Conservation (phyloP, 2,888 invertebrate species). For the Lottia gigantea region DNA sequence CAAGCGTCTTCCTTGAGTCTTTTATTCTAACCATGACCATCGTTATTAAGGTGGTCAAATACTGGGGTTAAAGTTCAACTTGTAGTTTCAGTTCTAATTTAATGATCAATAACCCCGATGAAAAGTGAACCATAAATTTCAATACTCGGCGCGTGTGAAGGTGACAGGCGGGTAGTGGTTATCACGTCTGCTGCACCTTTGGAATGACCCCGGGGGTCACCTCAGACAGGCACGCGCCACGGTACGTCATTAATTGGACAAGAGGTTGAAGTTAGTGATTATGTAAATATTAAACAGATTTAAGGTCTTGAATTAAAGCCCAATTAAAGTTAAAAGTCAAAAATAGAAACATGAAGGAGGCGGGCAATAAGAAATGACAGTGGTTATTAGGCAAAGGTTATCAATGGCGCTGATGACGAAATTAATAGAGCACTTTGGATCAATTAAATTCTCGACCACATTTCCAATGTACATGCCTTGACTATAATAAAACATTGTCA, state of each 20-base stretch:
- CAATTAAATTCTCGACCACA: neutral
- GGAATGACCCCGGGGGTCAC: conserved; percentile 4
- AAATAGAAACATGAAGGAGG: neutral
- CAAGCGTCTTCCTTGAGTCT: too few relatives aligned
- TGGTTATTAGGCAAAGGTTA: conserved; percentile 2
- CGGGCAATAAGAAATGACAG: neutral
- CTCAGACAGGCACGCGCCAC: neutral
- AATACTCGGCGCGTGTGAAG: conserved; percentile 4
- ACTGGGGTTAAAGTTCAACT: neutral
- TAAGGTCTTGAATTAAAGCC: neutral
- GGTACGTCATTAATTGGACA: neutral
- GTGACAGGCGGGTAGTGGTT: neutral
- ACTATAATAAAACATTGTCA: conserved; percentile 1
- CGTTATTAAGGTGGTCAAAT: conserved; percentile 7
- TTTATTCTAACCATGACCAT: neutral
- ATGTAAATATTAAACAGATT: neutral
- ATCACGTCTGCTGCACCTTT: neutral
- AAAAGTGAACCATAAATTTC: conserved; percentile 4
- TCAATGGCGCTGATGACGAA: conserved; percentile 7
- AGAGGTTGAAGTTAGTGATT: neutral
- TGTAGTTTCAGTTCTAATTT: conserved; percentile 7
- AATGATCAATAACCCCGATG: neutral
- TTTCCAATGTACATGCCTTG: neutral
- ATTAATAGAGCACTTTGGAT: conserved; percentile 11
- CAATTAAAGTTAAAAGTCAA: conserved; percentile 7